Evolutionary conservation across 37 sponge, comb jelly and placozoan species (phyloP).

Genomic region (Halisarca cf. caerulea): DNA sequence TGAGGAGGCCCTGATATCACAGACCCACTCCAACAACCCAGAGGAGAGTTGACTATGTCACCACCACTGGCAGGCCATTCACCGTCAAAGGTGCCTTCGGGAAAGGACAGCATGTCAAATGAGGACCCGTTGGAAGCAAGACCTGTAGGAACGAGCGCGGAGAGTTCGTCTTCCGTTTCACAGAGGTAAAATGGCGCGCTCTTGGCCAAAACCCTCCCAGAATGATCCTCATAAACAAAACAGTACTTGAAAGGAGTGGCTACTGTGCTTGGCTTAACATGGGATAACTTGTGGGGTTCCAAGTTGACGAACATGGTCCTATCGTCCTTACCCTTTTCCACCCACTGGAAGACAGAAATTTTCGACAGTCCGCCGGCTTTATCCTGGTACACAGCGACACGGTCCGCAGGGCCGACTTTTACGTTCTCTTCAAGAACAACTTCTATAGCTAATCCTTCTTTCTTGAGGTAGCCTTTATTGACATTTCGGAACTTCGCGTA

Average conservation of each 20-base stretch:
- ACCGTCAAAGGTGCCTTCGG: not conserved
- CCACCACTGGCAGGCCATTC: not conserved
- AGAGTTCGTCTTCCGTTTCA: not conserved
- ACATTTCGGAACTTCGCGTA: not conserved
- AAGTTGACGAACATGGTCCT: not conserved
- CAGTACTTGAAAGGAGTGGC: not conserved
- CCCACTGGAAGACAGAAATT: not conserved
- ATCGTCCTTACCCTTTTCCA: not conserved
- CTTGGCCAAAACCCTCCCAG: not conserved
- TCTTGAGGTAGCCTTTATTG: not conserved
- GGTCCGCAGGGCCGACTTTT: not conserved
- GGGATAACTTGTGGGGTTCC: not conserved
- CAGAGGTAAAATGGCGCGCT: not conserved
- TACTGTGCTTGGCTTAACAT: not conserved
- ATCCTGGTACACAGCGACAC: not conserved
- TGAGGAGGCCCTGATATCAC: not conserved
- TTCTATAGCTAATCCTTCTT: not conserved
- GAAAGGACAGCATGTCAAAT: not conserved
- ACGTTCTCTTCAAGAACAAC: not conserved
- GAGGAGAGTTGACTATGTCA: not conserved
- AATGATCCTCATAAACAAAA: not conserved
- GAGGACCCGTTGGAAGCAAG: not conserved
- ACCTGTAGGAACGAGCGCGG: not conserved
- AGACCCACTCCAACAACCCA: not conserved
- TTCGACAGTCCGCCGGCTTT: not conserved